Percentiles rank a stretch among this genome's conserved stretches.
Evolutionary conservation across 2,888 invertebrate species (phyloP).

Genomic region (Acanthosepion lycidas): DNA sequence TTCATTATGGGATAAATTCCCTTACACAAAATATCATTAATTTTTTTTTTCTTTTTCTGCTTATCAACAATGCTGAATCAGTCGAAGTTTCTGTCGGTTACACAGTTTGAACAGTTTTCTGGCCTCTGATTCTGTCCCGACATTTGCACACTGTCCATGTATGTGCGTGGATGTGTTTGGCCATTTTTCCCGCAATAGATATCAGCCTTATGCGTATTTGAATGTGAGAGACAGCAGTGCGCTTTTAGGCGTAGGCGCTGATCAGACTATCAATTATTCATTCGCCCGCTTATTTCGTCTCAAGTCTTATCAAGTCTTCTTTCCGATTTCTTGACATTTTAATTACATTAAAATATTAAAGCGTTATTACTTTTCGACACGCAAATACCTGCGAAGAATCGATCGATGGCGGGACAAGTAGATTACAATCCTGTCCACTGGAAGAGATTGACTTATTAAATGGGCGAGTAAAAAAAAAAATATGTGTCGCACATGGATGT

Average conservation of each 20-base stretch:
- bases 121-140: background rate
- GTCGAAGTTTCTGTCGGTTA: no score
- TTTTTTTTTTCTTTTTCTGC: no score
- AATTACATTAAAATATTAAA: constrained; percentile 33
- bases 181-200: background rate
- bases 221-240: background rate
- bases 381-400: constrained; percentile 17
- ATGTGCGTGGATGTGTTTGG: background rate
- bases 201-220: background rate
- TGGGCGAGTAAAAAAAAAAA: background rate
- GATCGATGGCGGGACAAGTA: background rate
- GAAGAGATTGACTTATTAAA: background rate
- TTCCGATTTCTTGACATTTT: constrained; percentile 24
- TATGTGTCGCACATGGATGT: background rate
- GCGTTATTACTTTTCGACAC: constrained; percentile 33
- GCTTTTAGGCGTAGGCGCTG: background rate
- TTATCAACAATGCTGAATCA: no score
- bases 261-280: background rate
- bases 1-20: no score
- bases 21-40: no score
- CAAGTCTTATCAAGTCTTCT: background rate
- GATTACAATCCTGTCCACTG: background rate
- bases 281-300: constrained; percentile 7
- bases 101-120: background rate
- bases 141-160: background rate